Conservation (phyloP, 2,113 vertebrate genomes). For the Ellobius talpinus region DNA sequence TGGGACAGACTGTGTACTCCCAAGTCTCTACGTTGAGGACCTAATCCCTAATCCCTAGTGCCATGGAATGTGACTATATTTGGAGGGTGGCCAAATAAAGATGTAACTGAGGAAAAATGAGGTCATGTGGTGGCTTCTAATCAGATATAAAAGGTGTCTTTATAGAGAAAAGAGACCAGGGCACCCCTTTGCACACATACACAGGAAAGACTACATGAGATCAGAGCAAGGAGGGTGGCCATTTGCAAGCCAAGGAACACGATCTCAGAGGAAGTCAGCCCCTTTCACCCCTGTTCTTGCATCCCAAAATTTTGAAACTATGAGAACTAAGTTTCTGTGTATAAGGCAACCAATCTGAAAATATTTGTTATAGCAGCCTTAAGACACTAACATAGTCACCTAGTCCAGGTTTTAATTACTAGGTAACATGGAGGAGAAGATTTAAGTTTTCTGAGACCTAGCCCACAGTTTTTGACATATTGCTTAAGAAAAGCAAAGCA, state of each 20-base stretch:
- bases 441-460: neutral
- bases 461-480: neutral
- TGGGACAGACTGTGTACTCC: neutral
- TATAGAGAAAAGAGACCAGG: neutral
- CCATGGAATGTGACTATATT: neutral
- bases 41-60: neutral
- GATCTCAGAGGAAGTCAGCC: neutral
- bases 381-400: neutral
- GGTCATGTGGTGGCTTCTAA: neutral
- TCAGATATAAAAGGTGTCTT: neutral
- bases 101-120: neutral
- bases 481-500: neutral
- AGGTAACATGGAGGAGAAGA: neutral
- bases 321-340: constrained; percentile 38
- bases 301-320: neutral
- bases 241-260: neutral
- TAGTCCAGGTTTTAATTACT: neutral
- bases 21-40: neutral
- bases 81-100: neutral
- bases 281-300: neutral
- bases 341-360: neutral
- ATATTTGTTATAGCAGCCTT: neutral
- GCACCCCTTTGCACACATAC: neutral
- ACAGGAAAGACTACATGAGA: neutral
- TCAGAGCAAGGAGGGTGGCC: neutral